Conservation (phyloP, 1,140 invertebrate species). For the Scaptomyza montana region DNA sequence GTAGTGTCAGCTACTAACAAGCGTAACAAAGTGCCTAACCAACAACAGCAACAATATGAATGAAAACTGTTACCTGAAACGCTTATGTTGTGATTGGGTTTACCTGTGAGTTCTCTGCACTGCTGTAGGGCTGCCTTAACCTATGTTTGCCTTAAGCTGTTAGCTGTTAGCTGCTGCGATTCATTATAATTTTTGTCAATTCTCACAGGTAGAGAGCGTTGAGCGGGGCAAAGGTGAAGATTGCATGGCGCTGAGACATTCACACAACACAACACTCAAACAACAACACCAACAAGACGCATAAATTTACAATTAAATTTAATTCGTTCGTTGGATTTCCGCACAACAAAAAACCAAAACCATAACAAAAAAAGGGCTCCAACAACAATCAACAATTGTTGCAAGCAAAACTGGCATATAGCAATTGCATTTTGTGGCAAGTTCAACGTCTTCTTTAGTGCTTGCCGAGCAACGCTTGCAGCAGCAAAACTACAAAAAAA, state of each 20-base stretch:
- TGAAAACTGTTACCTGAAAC: conserved; percentile 69
- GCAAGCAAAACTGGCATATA: conserved; percentile 7
- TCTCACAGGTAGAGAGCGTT: conserved; percentile 58
- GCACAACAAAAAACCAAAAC: conserved; percentile 41
- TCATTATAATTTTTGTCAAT: conserved; percentile 81
- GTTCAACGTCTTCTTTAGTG: conserved; percentile 81
- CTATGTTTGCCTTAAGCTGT: no score
- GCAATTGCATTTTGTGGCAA: conserved; percentile 58
- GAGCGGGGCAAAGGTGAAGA: conserved; percentile 66
- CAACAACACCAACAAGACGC: conserved; percentile 39
- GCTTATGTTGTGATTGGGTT: conserved; percentile 62
- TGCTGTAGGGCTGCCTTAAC: conserved; percentile 10
- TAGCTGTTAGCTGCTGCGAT: conserved; percentile 38
- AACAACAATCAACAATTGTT: conserved; percentile 39
- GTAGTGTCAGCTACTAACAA: conserved; percentile 75
- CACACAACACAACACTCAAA: conserved; percentile 42
- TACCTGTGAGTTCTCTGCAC: conserved; percentile 52
- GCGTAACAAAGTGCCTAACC: conserved; percentile 64
- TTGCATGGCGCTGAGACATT: conserved; percentile 58
- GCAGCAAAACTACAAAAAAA: conserved; percentile 38
- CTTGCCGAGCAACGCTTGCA: conserved; percentile 68
- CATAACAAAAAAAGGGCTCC: conserved; percentile 34
- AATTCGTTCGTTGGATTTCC: conserved; percentile 78
- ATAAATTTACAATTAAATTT: conserved; percentile 82
- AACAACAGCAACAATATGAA: conserved; percentile 45